phyloP scores from a whole-genome alignment of 2,888 invertebrate genomes.

The Leptinotarsa tumamoca region DNA sequence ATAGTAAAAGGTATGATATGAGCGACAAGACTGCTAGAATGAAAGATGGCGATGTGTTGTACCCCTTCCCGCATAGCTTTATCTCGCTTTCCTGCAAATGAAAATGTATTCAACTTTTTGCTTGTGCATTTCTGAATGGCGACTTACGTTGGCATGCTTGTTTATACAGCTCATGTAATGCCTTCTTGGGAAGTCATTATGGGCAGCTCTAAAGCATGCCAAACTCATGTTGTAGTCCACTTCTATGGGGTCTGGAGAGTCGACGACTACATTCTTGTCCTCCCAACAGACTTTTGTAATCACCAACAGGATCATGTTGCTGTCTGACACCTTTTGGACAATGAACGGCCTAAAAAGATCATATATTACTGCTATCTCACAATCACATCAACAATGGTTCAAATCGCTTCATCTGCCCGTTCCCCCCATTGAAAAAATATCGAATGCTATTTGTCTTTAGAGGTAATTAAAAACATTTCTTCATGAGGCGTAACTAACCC shows the following conservation, averaged over 20 bases:
- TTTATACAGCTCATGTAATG: constrained; percentile 82
- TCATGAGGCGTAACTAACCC: too few relatives aligned
- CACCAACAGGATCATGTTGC: constrained; percentile 84
- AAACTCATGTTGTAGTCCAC: constrained; percentile 67
- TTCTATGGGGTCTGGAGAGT: constrained; percentile 58
- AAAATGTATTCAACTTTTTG: constrained; percentile 21
- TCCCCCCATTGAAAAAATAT: too few relatives aligned
- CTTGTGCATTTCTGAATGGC: too few relatives aligned
- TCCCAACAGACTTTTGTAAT: constrained; percentile 75
- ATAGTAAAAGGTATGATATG: constrained; percentile 35
- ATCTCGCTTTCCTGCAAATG: constrained; percentile 75
- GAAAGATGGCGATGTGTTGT: constrained; percentile 49
- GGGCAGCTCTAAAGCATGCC: constrained; percentile 59
- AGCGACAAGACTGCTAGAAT: constrained; percentile 36
- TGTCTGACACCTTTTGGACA: constrained; percentile 80
- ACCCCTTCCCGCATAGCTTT: constrained; percentile 73
- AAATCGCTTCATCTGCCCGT: neutral
- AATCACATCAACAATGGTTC: neutral
- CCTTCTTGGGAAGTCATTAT: constrained; percentile 73
- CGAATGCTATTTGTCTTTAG: too few relatives aligned
- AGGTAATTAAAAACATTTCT: too few relatives aligned
- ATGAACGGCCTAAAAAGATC: constrained; percentile 73
- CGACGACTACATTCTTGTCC: constrained; percentile 50
- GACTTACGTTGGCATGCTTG: constrained; percentile 79
- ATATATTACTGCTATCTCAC: neutral